Percentiles rank a stretch among this genome's conserved stretches.
Evolutionary conservation across 2,113 vertebrate genomes (phyloP).

Genomic region (Australoheros scitulus): DNA sequence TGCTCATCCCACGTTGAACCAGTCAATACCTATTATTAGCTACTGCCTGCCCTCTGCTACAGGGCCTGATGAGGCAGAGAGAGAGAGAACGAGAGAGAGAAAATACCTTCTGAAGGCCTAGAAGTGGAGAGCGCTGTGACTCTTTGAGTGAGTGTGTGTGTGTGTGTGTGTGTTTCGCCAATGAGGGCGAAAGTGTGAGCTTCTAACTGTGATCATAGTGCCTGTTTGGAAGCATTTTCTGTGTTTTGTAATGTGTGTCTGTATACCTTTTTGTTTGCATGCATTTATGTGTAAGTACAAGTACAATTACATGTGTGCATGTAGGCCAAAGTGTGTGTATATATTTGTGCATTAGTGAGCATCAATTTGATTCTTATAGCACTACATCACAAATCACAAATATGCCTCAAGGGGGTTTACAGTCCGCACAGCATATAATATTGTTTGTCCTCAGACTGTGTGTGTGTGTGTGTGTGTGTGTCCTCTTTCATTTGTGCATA

Average conservation of each 20-base stretch:
- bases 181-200: conserved; percentile 53
- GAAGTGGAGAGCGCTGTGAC: conserved; percentile 37
- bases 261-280: background rate
- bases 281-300: background rate
- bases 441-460: background rate
- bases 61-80: conserved; percentile 82
- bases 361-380: conserved; percentile 1
- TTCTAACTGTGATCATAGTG: conserved; percentile 19
- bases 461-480: background rate
- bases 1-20: conserved; percentile 85
- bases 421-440: background rate
- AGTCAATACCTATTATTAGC: conserved; percentile 87
- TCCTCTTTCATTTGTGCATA: background rate
- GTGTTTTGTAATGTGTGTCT: conserved; percentile 5
- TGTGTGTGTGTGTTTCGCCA: conserved; percentile 29
- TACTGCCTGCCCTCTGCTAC: conserved; percentile 83
- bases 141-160: conserved; percentile 26
- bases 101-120: conserved; percentile 68
- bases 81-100: conserved; percentile 69
- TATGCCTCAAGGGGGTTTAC: background rate
- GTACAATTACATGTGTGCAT: background rate
- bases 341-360: background rate
- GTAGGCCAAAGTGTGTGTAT: background rate
- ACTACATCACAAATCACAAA: conserved; percentile 7
- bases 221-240: conserved; percentile 17